Evolutionary conservation across 2,113 vertebrate genomes (phyloP), one percentile per base, ranked within the genome.

Genomic region (Plecturocebus donacophilus): DNA sequence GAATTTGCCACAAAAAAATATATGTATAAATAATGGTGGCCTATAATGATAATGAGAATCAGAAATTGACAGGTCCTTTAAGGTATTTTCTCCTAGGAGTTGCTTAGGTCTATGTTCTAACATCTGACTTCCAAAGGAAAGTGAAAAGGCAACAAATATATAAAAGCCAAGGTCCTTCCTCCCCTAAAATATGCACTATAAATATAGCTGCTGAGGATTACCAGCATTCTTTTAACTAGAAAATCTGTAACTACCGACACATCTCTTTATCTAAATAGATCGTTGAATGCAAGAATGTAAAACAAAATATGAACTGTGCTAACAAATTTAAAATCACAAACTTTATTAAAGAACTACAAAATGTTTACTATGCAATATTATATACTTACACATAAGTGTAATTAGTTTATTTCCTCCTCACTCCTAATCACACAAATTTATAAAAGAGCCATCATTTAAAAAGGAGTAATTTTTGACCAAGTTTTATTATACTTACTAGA

Each of bases 281-380:
- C 16, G 87, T 1, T 85, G 25, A 66, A 90, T 52, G 35, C 35
- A 75, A 95, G 73, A 66, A 91, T 25, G 23, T 75, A 89, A 96
- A 92, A 70, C 9, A 90, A 87, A 77, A 76, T 30, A 80, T 40
- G 94, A 96, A 93, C n/a, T 54, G 2, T 89, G 38, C 21, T 91
- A 66, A 90, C 93, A 96, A 38, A 54, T 47, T 70, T 85, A 54
- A 75, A 96, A 81, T 73, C 64, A 89, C 45, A 90, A 80, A 90
- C 75, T 61, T 49, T 90, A 87, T 86, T 49, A 90, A 8, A 87
- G 73, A 95, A 95, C 56, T 68, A 71, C 1, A 87, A 42, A 85
- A 93, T 0, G 70, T 66, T 52, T 94, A 54, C 38, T 84, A 75
- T 13, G 3, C 30, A 92, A 6, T 83, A 91, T 35, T 92, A 64